These are phyloP conservation scores for Telmatochromis sp. DNA, from an alignment of 2,113 vertebrate genomes.

Conservation along the genomic window DNA sequence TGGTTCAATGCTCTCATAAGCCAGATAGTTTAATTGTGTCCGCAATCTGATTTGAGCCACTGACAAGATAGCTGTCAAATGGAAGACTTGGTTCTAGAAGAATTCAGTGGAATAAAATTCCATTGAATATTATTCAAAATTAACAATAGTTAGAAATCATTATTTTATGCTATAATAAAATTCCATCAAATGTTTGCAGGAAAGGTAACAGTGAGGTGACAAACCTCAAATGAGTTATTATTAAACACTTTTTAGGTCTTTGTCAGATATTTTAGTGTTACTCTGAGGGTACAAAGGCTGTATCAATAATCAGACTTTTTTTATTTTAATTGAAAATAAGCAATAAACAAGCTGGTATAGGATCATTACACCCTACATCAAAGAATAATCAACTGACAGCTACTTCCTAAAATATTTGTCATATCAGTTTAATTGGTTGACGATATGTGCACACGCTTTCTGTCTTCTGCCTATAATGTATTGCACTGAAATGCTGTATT, in stretches of 20 bases:
- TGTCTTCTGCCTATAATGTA: neutral
- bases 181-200: neutral
- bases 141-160: neutral
- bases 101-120: neutral
- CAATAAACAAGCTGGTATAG: neutral
- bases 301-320: neutral
- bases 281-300: neutral
- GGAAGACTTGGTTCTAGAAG: neutral
- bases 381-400: neutral
- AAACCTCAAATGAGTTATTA: neutral
- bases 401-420: neutral
- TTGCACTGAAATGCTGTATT: neutral
- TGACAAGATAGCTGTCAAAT: neutral
- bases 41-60: neutral
- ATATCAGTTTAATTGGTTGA: neutral
- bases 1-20: neutral
- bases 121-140: neutral
- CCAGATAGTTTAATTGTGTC: neutral
- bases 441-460: neutral
- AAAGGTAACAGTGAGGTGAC: neutral
- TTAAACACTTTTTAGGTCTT: neutral
- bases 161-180: neutral
- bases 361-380: neutral
- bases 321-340: neutral
- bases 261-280: neutral